Percentiles rank a stretch among this genome's conserved stretches.
Evolutionary conservation across 1,140 invertebrate genomes (phyloP).

Genomic region (Arctopsyche grandis): DNA sequence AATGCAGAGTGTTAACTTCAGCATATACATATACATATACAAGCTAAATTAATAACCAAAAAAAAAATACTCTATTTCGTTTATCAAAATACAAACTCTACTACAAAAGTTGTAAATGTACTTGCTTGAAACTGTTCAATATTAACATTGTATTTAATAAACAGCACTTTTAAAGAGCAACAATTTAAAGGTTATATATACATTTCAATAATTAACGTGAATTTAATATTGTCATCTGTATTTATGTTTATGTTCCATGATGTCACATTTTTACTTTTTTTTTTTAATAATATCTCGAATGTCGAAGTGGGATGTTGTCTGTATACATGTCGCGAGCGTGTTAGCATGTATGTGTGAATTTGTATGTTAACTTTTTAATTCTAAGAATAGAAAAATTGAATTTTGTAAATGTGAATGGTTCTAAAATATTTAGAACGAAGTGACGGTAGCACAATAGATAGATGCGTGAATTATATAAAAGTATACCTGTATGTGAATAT

Average conservation of each 20-base stretch:
- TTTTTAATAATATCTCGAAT: no score
- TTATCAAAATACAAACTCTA: not conserved
- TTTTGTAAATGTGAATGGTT: conserved; percentile 7
- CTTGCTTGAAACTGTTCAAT: not conserved
- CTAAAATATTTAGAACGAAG: not conserved
- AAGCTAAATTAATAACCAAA: no score
- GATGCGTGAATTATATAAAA: not conserved
- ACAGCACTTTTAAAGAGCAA: not conserved
- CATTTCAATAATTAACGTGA: no score
- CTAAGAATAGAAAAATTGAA: not conserved
- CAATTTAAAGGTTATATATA: not conserved
- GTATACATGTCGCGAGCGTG: not conserved
- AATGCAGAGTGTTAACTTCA: no score
- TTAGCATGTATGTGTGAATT: conserved; percentile 1
- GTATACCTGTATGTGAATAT: not conserved
- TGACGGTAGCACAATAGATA: no score
- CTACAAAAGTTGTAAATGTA: not conserved
- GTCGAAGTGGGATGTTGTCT: not conserved
- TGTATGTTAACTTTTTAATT: not conserved
- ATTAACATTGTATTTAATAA: not conserved
- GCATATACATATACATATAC: no score
- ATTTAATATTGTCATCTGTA: no score
- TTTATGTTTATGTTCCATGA: not conserved
- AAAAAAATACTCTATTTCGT: no score
- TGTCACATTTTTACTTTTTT: no score